These are phyloP conservation scores for Nyctibius bracteatus DNA, from an alignment of 2,113 vertebrate genomes.

Conservation along the genomic window DNA sequence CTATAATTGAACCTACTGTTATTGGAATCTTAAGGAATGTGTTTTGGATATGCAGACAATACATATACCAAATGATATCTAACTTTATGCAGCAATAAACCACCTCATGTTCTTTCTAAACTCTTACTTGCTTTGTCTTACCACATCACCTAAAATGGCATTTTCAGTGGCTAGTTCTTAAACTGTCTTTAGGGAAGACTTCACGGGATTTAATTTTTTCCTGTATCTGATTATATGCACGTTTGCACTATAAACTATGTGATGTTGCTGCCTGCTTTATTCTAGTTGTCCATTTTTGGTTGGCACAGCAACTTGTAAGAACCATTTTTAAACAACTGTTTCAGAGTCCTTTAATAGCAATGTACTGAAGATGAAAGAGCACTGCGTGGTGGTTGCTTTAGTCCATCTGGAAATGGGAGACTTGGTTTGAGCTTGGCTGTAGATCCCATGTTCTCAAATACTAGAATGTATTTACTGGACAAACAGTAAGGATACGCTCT, in stretches of 20 bases:
- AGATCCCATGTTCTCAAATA: background rate
- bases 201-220: background rate
- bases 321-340: slow-evolving; percentile 20
- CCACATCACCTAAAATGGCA: background rate
- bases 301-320: slow-evolving; percentile 14
- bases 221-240: background rate
- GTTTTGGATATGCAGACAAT: background rate
- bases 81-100: background rate
- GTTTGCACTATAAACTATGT: background rate
- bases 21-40: background rate
- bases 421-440: background rate
- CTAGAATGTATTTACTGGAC: background rate
- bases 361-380: background rate
- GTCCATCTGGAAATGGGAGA: background rate
- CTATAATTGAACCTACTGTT: background rate
- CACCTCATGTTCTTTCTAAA: background rate
- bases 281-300: slow-evolving; percentile 20
- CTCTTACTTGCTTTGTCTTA: background rate
- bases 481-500: background rate
- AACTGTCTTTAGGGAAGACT: background rate
- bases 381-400: background rate
- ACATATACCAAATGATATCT: background rate
- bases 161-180: background rate
- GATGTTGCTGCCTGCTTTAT: background rate
- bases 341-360: slow-evolving; percentile 28